Conservation (phyloP, 2,797 vertebrate species). For the Sebastes minor region DNA sequence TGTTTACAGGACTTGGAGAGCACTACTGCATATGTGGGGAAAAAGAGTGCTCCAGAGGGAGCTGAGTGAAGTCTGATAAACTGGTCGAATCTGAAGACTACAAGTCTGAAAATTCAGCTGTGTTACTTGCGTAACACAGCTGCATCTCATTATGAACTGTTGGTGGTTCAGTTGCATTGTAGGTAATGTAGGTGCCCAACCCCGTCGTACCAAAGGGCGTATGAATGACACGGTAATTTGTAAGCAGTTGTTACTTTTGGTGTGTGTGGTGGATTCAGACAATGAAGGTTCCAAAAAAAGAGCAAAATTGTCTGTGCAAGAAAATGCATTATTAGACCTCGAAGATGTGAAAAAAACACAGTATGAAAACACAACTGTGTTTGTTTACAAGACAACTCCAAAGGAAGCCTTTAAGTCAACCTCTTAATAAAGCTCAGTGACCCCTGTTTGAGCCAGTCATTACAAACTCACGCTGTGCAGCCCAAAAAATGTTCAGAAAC, state of each 20-base stretch:
- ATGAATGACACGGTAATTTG: no score
- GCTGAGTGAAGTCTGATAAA: conserved; percentile 17
- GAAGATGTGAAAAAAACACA: not conserved
- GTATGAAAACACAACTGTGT: not conserved
- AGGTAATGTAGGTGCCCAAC: not conserved
- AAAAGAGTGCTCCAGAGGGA: conserved; percentile 3
- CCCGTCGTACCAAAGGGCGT: no score
- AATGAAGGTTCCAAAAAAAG: not conserved
- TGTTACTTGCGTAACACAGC: no score
- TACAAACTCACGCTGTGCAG: not conserved
- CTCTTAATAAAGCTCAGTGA: not conserved
- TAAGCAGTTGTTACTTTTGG: no score
- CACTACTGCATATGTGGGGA: not conserved
- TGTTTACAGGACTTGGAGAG: conserved; percentile 27
- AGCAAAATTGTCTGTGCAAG: not conserved
- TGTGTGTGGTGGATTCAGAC: not conserved
- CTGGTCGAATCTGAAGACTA: not conserved
- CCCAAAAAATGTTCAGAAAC: not conserved
- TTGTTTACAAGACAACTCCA: not conserved
- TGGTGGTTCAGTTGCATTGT: not conserved
- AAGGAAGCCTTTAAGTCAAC: not conserved
- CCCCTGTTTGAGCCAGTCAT: not conserved
- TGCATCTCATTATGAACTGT: not conserved
- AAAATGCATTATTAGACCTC: not conserved
- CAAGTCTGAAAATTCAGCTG: not conserved